Percentiles rank a stretch among this genome's conserved stretches.
Conservation (phyloP, 1,140 invertebrate genomes). For the Cydia strobilella region DNA sequence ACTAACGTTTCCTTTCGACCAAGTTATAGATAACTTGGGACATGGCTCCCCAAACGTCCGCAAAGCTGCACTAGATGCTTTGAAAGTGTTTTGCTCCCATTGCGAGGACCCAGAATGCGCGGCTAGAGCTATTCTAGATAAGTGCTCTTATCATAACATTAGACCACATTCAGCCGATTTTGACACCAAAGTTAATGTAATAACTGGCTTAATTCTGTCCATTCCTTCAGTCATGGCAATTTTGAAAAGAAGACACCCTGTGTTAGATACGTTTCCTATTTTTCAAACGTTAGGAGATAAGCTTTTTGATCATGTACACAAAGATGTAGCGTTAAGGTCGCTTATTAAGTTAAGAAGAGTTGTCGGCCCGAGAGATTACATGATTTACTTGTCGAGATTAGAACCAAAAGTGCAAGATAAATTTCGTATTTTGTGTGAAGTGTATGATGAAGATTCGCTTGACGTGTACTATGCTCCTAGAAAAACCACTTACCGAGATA, state of each 20-base stretch:
- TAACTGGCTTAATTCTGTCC: constrained; percentile 84
- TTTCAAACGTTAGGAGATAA: constrained; percentile 84
- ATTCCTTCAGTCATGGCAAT: constrained; percentile 83
- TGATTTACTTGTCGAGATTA: constrained; percentile 74
- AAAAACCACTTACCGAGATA: constrained; percentile 51
- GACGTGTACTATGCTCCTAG: constrained; percentile 72
- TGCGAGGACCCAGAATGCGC: constrained; percentile 82
- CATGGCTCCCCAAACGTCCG: constrained; percentile 88
- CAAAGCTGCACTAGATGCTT: constrained; percentile 86
- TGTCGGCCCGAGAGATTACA: constrained; percentile 83
- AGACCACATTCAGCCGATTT: constrained; percentile 76
- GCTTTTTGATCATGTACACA: constrained; percentile 83
- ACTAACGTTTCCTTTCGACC: constrained; percentile 84
- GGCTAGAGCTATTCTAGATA: constrained; percentile 82
- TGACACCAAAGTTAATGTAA: constrained; percentile 82
- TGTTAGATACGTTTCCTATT: constrained; percentile 69
- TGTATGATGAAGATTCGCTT: constrained; percentile 81
- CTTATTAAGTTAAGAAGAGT: constrained; percentile 84
- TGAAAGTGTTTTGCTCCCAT: constrained; percentile 84
- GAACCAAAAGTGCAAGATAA: constrained; percentile 82
- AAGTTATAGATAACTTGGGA: constrained; percentile 87
- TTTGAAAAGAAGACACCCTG: constrained; percentile 66
- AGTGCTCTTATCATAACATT: constrained; percentile 82
- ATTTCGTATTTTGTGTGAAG: constrained; percentile 84
- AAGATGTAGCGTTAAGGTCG: constrained; percentile 85